Evolutionary conservation across 2,888 invertebrate species (phyloP), one percentile per base, ranked within the genome.

Genomic region (Rapana venosa): DNA sequence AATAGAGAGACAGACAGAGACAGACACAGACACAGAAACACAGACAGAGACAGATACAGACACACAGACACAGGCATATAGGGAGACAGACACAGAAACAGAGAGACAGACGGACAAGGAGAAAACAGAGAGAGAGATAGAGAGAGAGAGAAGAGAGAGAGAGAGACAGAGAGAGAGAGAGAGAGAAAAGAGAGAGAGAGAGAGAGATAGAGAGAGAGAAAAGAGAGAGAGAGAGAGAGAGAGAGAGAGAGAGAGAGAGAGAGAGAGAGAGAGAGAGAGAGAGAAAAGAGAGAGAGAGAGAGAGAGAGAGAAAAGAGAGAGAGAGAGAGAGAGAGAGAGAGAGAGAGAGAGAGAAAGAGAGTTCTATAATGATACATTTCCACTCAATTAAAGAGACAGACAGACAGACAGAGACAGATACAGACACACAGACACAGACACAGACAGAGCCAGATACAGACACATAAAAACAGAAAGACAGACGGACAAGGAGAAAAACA

Each of bases 311-410:
- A 77, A 32, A 30, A 77, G 77, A 77, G 5, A 77, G 77, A 77
- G 5, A 77, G 77, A 77, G 36, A 81, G 81, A 81, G 81, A 81
- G 36, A 81, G 81, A 81, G 8, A 81, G 81, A 36, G 36, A 81
- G 81, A 81, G 36, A 36, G 81, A 81, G 81, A 81, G 81, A 81
- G 81, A 81, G 81, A 81, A 36, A 81, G 35, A 81, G 36, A 81
- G 36, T 15, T 17, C 11, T 11, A 61, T 17, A 61, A 17, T 15
- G 13, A 61, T 11, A 61, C 61, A 61, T 11, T 15, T 17, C 11
- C 13, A 61, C 61, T 15, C 13, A 61, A 17, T 61, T 11, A 61
- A 17, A 15, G 61, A 61, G 61, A 61, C 13, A 36, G 81, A 83
- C 26, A 83, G 81, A 83, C 4, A 36, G 47, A 83, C 26, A 36